Conservation (phyloP, 2,888 invertebrate genomes). For the Cremastobaeus sp. region DNA sequence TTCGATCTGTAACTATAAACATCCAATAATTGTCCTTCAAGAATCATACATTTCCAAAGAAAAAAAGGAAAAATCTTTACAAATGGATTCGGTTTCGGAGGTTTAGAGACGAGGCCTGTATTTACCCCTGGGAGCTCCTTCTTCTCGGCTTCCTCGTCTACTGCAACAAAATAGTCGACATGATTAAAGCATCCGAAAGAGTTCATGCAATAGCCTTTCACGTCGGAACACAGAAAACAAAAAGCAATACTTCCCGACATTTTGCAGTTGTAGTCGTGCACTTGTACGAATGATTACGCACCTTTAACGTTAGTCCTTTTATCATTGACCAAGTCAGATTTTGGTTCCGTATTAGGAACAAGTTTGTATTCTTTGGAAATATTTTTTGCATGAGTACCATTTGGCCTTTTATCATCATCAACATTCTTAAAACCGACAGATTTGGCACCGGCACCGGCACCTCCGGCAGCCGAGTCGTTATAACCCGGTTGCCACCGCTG, state of each 20-base stretch:
- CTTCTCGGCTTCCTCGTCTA: slow-evolving; percentile 76
- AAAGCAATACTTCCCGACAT: slow-evolving; percentile 7
- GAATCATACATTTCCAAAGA: slow-evolving; percentile 64
- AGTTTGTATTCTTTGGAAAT: slow-evolving; percentile 75
- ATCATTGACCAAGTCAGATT: slow-evolving; percentile 69
- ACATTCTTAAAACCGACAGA: slow-evolving; percentile 73
- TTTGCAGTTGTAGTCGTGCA: slow-evolving; percentile 1
- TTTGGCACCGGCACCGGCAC: slow-evolving; percentile 65
- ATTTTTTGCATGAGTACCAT: slow-evolving; percentile 75
- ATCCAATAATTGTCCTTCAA: slow-evolving; percentile 49
- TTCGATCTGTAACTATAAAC: too few relatives aligned
- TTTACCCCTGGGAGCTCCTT: slow-evolving; percentile 78
- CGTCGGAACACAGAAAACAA: slow-evolving; percentile 1
- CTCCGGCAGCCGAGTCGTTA: slow-evolving; percentile 66
- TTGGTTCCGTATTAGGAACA: slow-evolving; percentile 69
- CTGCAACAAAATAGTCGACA: slow-evolving; percentile 64
- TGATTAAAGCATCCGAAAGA: slow-evolving; percentile 22
- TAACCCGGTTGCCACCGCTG: slow-evolving; percentile 74
- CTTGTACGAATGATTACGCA: slow-evolving; percentile 55
- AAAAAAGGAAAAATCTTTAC: slow-evolving; percentile 75
- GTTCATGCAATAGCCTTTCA: slow-evolving; percentile 8
- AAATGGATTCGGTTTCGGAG: slow-evolving; percentile 78
- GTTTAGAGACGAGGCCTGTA: slow-evolving; percentile 77
- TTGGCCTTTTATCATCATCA: slow-evolving; percentile 74
- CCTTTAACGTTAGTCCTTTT: slow-evolving; percentile 74